phyloP scores from a whole-genome alignment of 1,140 invertebrate species.

The Sycobia sp. region DNA sequence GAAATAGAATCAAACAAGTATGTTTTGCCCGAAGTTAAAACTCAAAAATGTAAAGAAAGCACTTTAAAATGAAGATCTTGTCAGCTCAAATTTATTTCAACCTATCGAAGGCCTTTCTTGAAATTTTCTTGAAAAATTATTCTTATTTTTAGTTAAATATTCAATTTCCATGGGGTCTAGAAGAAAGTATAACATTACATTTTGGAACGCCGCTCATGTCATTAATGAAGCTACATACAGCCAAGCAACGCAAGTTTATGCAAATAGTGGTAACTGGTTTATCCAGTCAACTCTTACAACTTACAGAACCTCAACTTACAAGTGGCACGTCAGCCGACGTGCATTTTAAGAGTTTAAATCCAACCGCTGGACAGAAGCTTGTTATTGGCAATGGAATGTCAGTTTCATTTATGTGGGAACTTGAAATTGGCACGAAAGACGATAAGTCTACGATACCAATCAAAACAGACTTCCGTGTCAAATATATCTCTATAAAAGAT shows the following conservation, averaged over 20 bases:
- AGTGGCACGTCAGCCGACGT: conserved; percentile 62
- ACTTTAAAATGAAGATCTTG: too few species aligned
- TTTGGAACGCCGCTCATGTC: conserved; percentile 83
- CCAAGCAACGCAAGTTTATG: conserved; percentile 79
- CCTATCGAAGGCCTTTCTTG: too few species aligned
- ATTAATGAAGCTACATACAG: conserved; percentile 80
- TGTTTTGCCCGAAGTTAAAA: neutral
- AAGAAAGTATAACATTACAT: conserved; percentile 72
- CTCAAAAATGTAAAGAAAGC: neutral
- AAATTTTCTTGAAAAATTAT: too few species aligned
- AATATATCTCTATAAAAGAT: conserved; percentile 66
- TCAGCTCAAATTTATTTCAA: too few species aligned
- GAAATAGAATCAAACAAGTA: too few species aligned
- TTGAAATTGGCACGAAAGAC: conserved; percentile 68
- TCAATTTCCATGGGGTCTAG: conserved; percentile 75
- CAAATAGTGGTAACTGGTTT: conserved; percentile 77
- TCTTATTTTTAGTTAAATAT: conserved; percentile 63
- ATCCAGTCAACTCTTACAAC: conserved; percentile 64
- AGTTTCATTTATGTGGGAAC: conserved; percentile 83
- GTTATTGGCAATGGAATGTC: conserved; percentile 71
- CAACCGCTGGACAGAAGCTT: conserved; percentile 63
- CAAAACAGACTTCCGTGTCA: conserved; percentile 73
- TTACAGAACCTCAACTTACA: conserved; percentile 66
- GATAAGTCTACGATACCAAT: conserved; percentile 64
- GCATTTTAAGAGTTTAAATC: conserved; percentile 70